These are phyloP conservation scores for Eumerus sabulonum DNA, from an alignment of 2,888 invertebrate genomes.

Conservation along the genomic window DNA sequence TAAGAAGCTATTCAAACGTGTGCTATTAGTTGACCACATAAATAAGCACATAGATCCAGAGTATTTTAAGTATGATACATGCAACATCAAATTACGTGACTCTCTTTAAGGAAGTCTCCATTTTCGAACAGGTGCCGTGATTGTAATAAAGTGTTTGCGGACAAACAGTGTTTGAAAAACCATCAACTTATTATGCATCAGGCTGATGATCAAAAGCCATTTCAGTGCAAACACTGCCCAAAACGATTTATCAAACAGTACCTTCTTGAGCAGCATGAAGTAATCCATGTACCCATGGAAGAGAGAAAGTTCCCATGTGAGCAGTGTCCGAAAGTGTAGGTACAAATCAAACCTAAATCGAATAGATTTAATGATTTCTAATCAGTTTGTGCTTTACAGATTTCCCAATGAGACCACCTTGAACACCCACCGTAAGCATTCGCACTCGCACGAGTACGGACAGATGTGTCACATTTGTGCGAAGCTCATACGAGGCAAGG, in stretches of 20 bases:
- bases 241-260: slow-evolving; percentile 77
- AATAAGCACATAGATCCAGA: slow-evolving; percentile 77
- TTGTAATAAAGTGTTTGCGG: slow-evolving; percentile 76
- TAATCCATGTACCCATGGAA: slow-evolving; percentile 74
- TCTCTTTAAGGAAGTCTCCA: not conserved
- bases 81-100: too few relatives aligned
- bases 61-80: slow-evolving; percentile 75
- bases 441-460: slow-evolving; percentile 74
- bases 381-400: slow-evolving; percentile 61
- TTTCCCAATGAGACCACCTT: slow-evolving; percentile 75
- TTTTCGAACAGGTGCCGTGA: slow-evolving; percentile 72
- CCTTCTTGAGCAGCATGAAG: slow-evolving; percentile 76
- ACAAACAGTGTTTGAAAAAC: slow-evolving; percentile 76
- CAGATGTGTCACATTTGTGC: slow-evolving; percentile 78
- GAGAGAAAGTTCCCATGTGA: slow-evolving; percentile 72
- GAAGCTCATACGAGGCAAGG: slow-evolving; percentile 76
- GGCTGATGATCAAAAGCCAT: slow-evolving; percentile 75
- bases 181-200: slow-evolving; percentile 77
- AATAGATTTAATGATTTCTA: not conserved
- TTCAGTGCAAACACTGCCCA: slow-evolving; percentile 76
- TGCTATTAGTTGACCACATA: slow-evolving; percentile 76
- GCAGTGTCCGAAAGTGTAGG: slow-evolving; percentile 75
- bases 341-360: not conserved
- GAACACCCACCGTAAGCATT: slow-evolving; percentile 74
- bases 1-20: slow-evolving; percentile 76